Evolutionary conservation across 2,888 invertebrate genomes (phyloP), one percentile per base, ranked within the genome.

Genomic region (Clostera curtula): DNA sequence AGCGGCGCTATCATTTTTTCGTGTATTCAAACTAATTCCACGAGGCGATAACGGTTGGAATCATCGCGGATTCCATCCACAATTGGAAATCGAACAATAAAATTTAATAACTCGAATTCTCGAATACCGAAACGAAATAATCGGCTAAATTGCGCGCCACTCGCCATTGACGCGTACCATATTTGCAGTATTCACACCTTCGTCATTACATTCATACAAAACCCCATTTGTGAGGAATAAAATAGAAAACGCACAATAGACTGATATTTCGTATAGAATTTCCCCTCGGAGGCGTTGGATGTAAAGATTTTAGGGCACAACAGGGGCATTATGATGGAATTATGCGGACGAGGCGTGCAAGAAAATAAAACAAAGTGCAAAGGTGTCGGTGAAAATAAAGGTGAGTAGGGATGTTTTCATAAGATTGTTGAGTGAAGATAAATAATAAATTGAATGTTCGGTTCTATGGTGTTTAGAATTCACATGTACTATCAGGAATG

Each of bases 181-280:
- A 64, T 70, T n/a, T n/a, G n/a, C n/a, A n/a, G n/a, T n/a, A n/a
- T n/a, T 80, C 76, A 66, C 82, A 79, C 82, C 80, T 80, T 60
- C 46, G 59, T 79, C 79, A 80, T 79, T 77, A 76, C 70, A 62
- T 54, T 60, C 73, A 54, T 56, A 74, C 68, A 75, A 79, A 68
- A 75, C 65, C 62, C 69, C 67, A 69, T 75, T 76, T 75, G 71
- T 69, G 67, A 58, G 61, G 63, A 72, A 71, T 70, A 71, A 75
- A 73, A 74, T 71, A 66, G 72, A 68, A 54, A 52, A 53, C 48
- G 56, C 60, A 80, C 76, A 82, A 83, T 73, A 56, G 67, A 31
- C 56, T 72, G 73, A 82, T 79, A 75, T 75, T 76, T 68, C 72
- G 62, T 71, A 76, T 71, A 70, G 74, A 75, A 66, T 57, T 61